These are phyloP conservation scores for Poeciliopsis infans DNA, from an alignment of 2,797 vertebrate genomes.

Conservation along the genomic window DNA sequence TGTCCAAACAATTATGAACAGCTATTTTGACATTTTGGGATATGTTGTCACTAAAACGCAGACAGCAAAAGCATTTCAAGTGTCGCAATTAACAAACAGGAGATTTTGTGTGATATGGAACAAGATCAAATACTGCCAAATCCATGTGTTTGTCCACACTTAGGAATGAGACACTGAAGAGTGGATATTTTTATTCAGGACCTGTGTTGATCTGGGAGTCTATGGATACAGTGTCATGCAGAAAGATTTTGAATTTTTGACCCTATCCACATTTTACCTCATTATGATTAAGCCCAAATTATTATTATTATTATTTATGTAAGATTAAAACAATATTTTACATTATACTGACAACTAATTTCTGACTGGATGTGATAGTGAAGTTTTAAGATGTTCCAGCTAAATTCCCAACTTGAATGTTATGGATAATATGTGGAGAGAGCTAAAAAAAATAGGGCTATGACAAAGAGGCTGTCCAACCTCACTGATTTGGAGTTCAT, in stretches of 20 bases:
- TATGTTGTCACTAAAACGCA: constrained; percentile 39
- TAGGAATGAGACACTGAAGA: constrained; percentile 36
- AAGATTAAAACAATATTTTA: background rate
- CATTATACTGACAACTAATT: background rate
- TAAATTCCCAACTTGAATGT: background rate
- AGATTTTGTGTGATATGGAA: constrained; percentile 46
- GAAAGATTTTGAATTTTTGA: background rate
- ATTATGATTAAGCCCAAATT: background rate
- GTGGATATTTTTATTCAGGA: constrained; percentile 22
- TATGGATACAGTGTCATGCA: background rate
- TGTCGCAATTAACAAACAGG: constrained; percentile 62
- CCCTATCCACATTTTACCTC: background rate
- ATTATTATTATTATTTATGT: background rate
- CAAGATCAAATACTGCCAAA: constrained; percentile 48
- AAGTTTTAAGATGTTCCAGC: background rate
- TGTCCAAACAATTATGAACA: constrained; percentile 53
- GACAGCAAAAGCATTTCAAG: constrained; percentile 41
- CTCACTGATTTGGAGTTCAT: background rate
- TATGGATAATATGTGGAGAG: background rate
- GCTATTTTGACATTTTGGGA: constrained; percentile 53
- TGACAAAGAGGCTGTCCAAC: background rate
- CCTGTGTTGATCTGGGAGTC: constrained; percentile 31
- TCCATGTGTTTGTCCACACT: constrained; percentile 38
- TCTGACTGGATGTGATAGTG: background rate
- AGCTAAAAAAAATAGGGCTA: background rate